phyloP scores from a whole-genome alignment of 2,888 invertebrate genomes.

The Amaurobius ferox region DNA sequence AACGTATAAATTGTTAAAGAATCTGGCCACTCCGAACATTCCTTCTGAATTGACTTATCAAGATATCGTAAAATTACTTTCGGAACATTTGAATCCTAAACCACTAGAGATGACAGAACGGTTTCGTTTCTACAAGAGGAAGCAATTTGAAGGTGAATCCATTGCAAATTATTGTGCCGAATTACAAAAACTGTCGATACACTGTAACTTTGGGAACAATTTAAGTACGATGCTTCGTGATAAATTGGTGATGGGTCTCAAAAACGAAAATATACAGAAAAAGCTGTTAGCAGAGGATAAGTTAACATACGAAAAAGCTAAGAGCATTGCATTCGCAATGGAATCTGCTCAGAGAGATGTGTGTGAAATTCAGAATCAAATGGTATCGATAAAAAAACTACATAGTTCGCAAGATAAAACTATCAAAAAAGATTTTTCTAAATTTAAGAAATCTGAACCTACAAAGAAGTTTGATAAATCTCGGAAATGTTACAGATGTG shows the following conservation, averaged over 20 bases:
- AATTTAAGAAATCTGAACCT: slow-evolving; percentile 46
- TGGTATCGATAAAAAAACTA: slow-evolving; percentile 37
- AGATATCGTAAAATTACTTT: slow-evolving; percentile 48
- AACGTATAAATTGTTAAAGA: slow-evolving; percentile 48
- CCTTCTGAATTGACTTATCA: slow-evolving; percentile 43
- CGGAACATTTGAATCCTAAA: slow-evolving; percentile 50
- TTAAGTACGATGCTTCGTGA: slow-evolving; percentile 49
- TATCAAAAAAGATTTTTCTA: slow-evolving; percentile 45
- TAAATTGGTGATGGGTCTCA: slow-evolving; percentile 48
- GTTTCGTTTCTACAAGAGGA: slow-evolving; percentile 47
- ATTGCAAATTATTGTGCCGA: slow-evolving; percentile 44
- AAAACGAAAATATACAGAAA: slow-evolving; percentile 46
- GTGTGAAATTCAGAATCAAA: slow-evolving; percentile 50
- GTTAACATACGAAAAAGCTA: slow-evolving; percentile 47
- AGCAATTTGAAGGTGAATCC: slow-evolving; percentile 43
- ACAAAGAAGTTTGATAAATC: slow-evolving; percentile 47
- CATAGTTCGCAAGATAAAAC: slow-evolving; percentile 46
- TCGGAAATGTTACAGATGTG: slow-evolving; percentile 56
- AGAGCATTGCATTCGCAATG: slow-evolving; percentile 46
- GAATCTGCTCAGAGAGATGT: slow-evolving; percentile 49
- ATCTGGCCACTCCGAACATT: slow-evolving; percentile 47
- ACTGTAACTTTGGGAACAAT: slow-evolving; percentile 48
- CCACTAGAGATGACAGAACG: slow-evolving; percentile 51
- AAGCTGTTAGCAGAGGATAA: slow-evolving; percentile 46
- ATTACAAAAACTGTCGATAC: slow-evolving; percentile 47